phyloP scores from a whole-genome alignment of 2,797 vertebrate species.

The Falco columbarius region DNA sequence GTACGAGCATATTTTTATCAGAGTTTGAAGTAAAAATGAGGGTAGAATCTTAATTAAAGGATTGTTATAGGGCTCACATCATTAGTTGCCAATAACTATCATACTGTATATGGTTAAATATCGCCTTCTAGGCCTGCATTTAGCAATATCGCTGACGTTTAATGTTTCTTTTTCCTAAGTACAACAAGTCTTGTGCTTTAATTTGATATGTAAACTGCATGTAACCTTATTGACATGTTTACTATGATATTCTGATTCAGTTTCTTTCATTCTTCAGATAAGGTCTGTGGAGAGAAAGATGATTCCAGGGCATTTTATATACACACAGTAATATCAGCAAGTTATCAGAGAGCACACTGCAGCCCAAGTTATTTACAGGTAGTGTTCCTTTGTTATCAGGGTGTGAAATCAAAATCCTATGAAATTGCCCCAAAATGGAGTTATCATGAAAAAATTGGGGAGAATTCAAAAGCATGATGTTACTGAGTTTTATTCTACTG shows the following conservation, averaged over 20 bases:
- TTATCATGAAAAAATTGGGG: not conserved
- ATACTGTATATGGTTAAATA: slow-evolving; percentile 39
- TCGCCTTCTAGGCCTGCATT: not conserved
- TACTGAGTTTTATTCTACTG: not conserved
- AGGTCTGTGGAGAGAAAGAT: not conserved
- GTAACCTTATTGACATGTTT: not conserved
- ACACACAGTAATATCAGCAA: not conserved
- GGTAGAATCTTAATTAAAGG: slow-evolving; percentile 73
- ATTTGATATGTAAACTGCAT: not conserved
- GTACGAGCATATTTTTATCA: slow-evolving; percentile 62
- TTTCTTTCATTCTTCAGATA: not conserved
- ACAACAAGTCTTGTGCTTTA: slow-evolving; percentile 24
- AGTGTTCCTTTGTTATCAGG: not conserved
- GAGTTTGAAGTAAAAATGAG: slow-evolving; percentile 66
- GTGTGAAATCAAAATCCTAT: not conserved
- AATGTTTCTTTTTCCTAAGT: slow-evolving; percentile 46
- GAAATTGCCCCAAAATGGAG: not conserved
- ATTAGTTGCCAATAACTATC: slow-evolving; percentile 19
- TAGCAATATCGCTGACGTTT: slow-evolving; percentile 15
- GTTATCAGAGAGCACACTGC: not conserved
- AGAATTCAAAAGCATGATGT: not conserved
- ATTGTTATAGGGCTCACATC: not conserved
- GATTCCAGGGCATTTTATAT: not conserved
- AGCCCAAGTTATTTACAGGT: not conserved
- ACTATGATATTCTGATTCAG: not conserved